Evolutionary conservation across 2,888 invertebrate genomes (phyloP).

Genomic region (Salticus scenicus): DNA sequence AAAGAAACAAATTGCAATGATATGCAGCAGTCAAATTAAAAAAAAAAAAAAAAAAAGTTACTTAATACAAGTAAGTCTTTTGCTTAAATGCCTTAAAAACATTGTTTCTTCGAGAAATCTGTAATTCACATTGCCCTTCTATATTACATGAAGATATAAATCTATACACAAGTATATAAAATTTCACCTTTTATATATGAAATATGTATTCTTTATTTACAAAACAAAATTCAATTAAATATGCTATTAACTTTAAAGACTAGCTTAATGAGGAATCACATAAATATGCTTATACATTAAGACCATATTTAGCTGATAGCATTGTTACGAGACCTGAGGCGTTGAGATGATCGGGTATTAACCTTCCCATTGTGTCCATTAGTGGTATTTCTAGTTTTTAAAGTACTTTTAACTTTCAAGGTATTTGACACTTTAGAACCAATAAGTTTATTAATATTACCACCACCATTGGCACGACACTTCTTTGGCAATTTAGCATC

Average conservation of each 20-base stretch:
- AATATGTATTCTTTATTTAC: slow-evolving; percentile 60
- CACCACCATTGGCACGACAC: slow-evolving; percentile 44
- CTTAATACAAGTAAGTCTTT: slow-evolving; percentile 11
- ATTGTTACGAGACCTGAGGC: slow-evolving; percentile 62
- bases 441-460: slow-evolving; percentile 29
- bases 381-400: slow-evolving; percentile 34
- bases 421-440: slow-evolving; percentile 15
- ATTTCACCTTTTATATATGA: slow-evolving; percentile 23
- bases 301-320: slow-evolving; percentile 43
- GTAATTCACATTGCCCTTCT: not conserved
- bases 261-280: slow-evolving; percentile 50
- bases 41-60: slow-evolving; percentile 32
- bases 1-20: slow-evolving; percentile 17
- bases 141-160: slow-evolving; percentile 53
- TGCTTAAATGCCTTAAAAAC: slow-evolving; percentile 19
- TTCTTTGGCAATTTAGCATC: slow-evolving; percentile 49
- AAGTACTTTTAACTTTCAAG: slow-evolving; percentile 37
- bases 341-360: slow-evolving; percentile 62
- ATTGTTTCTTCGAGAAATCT: not conserved
- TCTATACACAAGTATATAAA: slow-evolving; percentile 65
- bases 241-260: slow-evolving; percentile 48
- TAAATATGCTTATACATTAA: slow-evolving; percentile 44
- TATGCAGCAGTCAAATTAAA: slow-evolving; percentile 33
- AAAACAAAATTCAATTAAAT: slow-evolving; percentile 12
- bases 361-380: slow-evolving; percentile 31